A percentile compares a stretch with the other conserved stretches of the same genome.
phyloP scores from a whole-genome alignment of 2,888 invertebrate genomes.

The Microchrysa polita region DNA sequence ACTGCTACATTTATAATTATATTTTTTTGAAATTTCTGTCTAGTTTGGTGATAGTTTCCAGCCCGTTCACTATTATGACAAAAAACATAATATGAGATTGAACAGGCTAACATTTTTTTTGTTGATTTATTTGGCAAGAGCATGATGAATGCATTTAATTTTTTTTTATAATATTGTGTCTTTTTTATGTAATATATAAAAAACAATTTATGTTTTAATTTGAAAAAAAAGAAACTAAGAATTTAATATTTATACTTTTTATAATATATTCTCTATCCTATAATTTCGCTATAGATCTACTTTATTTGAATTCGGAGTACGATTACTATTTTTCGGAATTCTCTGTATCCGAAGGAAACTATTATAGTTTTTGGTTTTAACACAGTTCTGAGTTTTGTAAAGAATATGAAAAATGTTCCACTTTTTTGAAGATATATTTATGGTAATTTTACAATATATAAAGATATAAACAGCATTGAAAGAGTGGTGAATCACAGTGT shows the following conservation, averaged over 20 bases:
- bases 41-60: conserved; percentile 1
- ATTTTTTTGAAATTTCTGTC: conserved; percentile 8
- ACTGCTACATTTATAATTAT: neutral
- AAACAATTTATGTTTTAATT: conserved; percentile 7
- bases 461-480: conserved; percentile 20
- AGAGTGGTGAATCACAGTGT: conserved; percentile 43
- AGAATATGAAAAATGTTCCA: conserved; percentile 14
- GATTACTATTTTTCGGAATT: neutral
- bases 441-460: neutral
- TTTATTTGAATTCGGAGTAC: neutral
- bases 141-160: too few relatives aligned
- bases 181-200: too few relatives aligned
- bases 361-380: too few relatives aligned
- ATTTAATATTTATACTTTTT: too few relatives aligned
- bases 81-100: too few relatives aligned
- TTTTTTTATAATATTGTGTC: too few relatives aligned
- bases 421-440: too few relatives aligned
- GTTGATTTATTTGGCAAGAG: conserved; percentile 28
- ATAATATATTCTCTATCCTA: conserved; percentile 20
- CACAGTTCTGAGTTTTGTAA: conserved; percentile 32
- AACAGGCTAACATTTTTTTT: too few relatives aligned
- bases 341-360: neutral
- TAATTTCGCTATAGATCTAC: neutral
- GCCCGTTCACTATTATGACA: too few relatives aligned
- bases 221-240: neutral